Percentiles rank a stretch among this genome's conserved stretches.
Conservation (phyloP, 2,797 vertebrate genomes). For the Catostomus latipinnis region DNA sequence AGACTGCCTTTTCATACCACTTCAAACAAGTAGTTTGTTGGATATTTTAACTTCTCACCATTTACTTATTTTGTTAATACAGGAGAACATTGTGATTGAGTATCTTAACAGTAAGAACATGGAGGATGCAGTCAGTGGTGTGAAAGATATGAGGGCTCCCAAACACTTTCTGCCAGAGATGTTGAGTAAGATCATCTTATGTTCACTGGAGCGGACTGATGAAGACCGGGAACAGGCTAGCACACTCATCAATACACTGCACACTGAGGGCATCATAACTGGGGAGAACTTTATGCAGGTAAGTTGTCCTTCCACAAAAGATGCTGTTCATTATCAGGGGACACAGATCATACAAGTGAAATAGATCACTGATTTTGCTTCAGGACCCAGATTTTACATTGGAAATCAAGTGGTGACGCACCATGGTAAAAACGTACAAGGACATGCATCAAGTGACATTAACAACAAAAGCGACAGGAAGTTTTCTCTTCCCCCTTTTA, state of each 20-base stretch:
- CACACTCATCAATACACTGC: slow-evolving; percentile 90
- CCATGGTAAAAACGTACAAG: too few species aligned
- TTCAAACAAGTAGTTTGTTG: neutral
- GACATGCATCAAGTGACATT: too few species aligned
- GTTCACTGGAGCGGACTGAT: slow-evolving; percentile 90
- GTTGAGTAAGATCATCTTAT: slow-evolving; percentile 92
- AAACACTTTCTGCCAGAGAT: slow-evolving; percentile 97
- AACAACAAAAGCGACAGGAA: too few species aligned
- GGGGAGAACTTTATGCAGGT: slow-evolving; percentile 98
- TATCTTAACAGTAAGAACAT: slow-evolving; percentile 92
- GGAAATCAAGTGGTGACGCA: too few species aligned
- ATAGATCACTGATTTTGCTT: too few species aligned
- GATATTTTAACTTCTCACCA: neutral
- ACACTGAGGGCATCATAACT: slow-evolving; percentile 89
- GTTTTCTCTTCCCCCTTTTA: too few species aligned
- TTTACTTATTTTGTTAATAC: neutral
- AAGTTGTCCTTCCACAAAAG: neutral
- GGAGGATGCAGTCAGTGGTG: slow-evolving; percentile 85
- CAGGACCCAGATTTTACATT: too few species aligned
- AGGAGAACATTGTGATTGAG: slow-evolving; percentile 91
- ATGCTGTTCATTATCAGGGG: neutral
- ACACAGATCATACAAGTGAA: neutral
- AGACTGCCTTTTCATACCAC: neutral
- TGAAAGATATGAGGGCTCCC: slow-evolving; percentile 94
- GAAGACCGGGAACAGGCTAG: slow-evolving; percentile 95